Evolutionary conservation across 2,113 vertebrate genomes (phyloP), one percentile per base, ranked within the genome.

Genomic region (Psammodynastes pulverulentus): DNA sequence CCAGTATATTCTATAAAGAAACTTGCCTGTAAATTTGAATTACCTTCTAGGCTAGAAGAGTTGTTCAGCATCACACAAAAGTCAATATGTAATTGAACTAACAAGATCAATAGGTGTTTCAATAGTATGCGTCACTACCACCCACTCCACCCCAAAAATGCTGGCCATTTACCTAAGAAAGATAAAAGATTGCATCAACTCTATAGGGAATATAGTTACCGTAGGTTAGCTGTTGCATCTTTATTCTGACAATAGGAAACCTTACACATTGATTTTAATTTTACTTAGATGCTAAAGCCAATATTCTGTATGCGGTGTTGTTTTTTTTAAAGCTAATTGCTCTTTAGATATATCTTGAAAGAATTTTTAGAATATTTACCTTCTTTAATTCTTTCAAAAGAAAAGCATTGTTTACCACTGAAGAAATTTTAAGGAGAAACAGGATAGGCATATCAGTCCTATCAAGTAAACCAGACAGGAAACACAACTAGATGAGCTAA

Each of bases 61-160:
- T 34, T 92, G 24, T 93, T 93, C 0, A 3, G n/a, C 15, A 58
- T 45, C 46, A 9, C 92, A 92, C 89, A 88, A 94, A 95, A 95
- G 58, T 89, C 54, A 15, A 34, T 52, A 5, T 24, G 9, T 51
- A n/a, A 92, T 45, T 84, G 92, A 94, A 89, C 67, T 87, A 54
- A 52, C 13, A 24, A 94, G 58, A 91, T 53, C 91, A 24, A 88
- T 85, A 91, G 52, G 90, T 92, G 84, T 72, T 29, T 79, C 2
- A 1, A 15, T n/a, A 34, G 17, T 49, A 1, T 10, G 9, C 3
- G 5, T 46, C 23, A 1, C 91, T 92, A 54, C 49, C 86, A 58
- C 67, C 56, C 39, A 43, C 88, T 7, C 72, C 87, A 46, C 34
- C 49, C 6, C 29, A 87, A 87, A 89, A 88, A 85, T 91, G 88